These are phyloP conservation scores for Columba guinea DNA, from an alignment of 2,797 vertebrate genomes.

Conservation along the genomic window DNA sequence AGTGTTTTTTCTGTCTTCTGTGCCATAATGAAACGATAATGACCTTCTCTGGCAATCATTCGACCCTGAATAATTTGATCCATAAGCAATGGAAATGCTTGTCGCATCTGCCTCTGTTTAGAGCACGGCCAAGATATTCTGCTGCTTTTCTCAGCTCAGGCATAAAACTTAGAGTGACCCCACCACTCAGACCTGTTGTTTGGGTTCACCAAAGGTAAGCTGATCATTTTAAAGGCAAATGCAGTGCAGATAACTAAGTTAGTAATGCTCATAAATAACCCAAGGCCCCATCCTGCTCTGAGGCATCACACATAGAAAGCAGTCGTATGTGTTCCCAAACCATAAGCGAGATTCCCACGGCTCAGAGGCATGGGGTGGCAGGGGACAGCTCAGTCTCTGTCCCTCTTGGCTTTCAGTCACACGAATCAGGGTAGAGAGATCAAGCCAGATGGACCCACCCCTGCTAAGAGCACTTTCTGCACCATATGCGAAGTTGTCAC, in stretches of 20 bases:
- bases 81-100: conserved; percentile 67
- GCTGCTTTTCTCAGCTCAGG: conserved; percentile 47
- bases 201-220: conserved; percentile 4
- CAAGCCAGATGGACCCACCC: neutral
- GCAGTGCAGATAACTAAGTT: neutral
- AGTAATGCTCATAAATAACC: neutral
- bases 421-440: neutral
- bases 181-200: neutral
- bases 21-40: conserved; percentile 68
- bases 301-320: neutral
- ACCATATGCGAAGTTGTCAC: neutral
- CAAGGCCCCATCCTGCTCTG: neutral
- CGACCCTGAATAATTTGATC: conserved; percentile 67
- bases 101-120: conserved; percentile 66
- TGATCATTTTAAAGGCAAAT: neutral
- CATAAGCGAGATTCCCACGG: fast-evolving
- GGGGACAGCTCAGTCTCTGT: neutral
- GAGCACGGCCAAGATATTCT: conserved; percentile 60
- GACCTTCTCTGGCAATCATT: conserved; percentile 67
- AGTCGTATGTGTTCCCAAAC: neutral
- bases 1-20: conserved; percentile 69
- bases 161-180: conserved; percentile 11
- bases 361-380: neutral
- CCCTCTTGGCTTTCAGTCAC: neutral
- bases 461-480: conserved; percentile 24